A percentile compares a stretch with the other conserved stretches of the same genome.
Conservation (phyloP, 2,113 vertebrate genomes). For the Protomyctophum bolini region DNA sequence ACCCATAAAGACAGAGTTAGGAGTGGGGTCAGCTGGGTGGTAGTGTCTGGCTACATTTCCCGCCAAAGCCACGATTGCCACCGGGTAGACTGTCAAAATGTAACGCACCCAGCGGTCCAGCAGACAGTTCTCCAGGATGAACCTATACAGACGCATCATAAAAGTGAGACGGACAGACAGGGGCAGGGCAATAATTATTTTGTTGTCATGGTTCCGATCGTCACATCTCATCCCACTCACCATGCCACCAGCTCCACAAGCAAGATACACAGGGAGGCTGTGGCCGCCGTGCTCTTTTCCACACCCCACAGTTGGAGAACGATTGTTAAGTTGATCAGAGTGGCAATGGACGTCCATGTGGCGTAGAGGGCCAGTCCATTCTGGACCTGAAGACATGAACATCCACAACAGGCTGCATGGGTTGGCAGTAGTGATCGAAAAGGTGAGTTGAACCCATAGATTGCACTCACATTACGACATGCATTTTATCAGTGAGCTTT, state of each 20-base stretch:
- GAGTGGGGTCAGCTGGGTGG: conserved; percentile 43
- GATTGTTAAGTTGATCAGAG: conserved; percentile 80
- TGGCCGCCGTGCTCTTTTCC: conserved; percentile 67
- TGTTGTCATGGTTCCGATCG: background rate
- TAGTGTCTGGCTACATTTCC: conserved; percentile 69
- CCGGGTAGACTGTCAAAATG: conserved; percentile 79
- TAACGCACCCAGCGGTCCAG: conserved; percentile 82
- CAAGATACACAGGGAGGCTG: conserved; percentile 79
- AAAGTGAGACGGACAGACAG: background rate
- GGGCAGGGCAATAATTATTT: background rate
- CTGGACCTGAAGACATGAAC: conserved; percentile 76
- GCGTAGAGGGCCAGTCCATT: conserved; percentile 82
- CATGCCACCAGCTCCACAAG: conserved; percentile 74
- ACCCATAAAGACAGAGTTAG: conserved; percentile 79
- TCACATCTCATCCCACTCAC: conserved; percentile 60
- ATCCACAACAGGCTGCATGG: background rate
- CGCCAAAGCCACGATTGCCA: conserved; percentile 77
- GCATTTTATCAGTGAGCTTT: too few species aligned
- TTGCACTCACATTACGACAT: too few species aligned
- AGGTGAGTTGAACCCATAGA: too few species aligned
- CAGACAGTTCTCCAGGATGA: conserved; percentile 81
- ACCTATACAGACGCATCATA: conserved; percentile 66
- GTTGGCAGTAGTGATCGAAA: too few species aligned
- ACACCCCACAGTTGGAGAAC: conserved; percentile 76
- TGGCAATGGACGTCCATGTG: conserved; percentile 83